Evolutionary conservation across 2,113 vertebrate species (phyloP), one percentile per base, ranked within the genome.

Genomic region (Channa argus): DNA sequence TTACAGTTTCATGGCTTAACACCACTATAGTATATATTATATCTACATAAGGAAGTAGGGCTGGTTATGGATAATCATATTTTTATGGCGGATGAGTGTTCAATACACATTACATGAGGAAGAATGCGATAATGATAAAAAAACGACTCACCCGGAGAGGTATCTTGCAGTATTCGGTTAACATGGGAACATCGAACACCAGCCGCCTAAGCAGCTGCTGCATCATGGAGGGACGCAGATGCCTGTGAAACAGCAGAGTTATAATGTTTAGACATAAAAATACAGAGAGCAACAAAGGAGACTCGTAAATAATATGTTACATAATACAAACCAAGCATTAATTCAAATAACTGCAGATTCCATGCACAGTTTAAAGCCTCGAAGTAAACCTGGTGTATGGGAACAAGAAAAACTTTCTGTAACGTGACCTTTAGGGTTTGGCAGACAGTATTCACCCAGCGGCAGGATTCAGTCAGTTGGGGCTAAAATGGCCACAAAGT

Each of bases 151-250:
- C 98, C 95, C 94, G 93, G 1, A 99, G 95, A 60, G 97, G 96
- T 94, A 99, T 97, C 93, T 96, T 96, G 92, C 96, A 98, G 88
- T 99, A 97, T 71, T 99, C 97, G 2, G 92, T 95, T 65, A 99
- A 97, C 80, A 96, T 88, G 0, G 98, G 98, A 41, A 99, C 97
- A 44, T 99, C 98, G 66, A 99, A 98, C 69, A 99, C 97, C 6
- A 99, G 95, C 34, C 97, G 94, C 70, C 97, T 94, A 82, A 99
- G 88, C 43, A 99, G 95, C 60, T 98, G 98, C 82, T 99, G 98
- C 72, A 99, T 93, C 97, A 98, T 98, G 59, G 97, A 97, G 56
- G 98, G 98, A 45, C 96, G 94, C 82, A 99, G 91, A 85, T 99
- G 93, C 71, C 97, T 99, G 86, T 13, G 44, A 51, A 65, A 73